Conservation (phyloP, 1,140 invertebrate genomes). For the Linepithema humile region DNA sequence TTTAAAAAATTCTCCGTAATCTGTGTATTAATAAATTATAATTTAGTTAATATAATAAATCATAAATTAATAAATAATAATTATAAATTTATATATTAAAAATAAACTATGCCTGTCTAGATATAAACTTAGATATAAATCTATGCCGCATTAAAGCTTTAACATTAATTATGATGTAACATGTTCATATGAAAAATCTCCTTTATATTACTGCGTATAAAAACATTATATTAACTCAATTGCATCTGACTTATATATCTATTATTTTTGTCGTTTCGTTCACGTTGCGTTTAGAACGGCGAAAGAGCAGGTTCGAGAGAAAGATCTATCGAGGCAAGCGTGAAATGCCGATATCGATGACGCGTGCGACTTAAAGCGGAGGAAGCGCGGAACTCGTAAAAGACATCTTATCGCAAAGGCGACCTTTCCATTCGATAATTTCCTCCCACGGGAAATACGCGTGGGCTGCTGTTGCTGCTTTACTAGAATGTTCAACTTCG, state of each 20-base stretch:
- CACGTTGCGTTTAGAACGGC: neutral
- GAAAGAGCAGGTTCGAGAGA: constrained; percentile 16
- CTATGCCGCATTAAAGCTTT: too few relatives aligned
- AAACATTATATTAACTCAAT: neutral
- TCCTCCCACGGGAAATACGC: constrained; percentile 53
- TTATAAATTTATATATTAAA: too few relatives aligned
- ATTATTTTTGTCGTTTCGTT: neutral
- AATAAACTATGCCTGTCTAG: too few relatives aligned
- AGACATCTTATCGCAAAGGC: constrained; percentile 49
- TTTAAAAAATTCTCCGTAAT: neutral
- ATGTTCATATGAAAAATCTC: too few relatives aligned
- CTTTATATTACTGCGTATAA: too few relatives aligned
- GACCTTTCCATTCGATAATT: constrained; percentile 58
- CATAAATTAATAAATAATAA: neutral
- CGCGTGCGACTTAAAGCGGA: constrained; percentile 13
- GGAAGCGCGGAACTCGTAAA: constrained; percentile 19
- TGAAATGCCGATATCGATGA: constrained; percentile 22
- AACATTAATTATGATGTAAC: too few relatives aligned
- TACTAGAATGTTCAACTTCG: constrained; percentile 41
- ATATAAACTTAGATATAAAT: too few relatives aligned
- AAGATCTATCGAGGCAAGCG: neutral
- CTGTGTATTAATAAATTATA: neutral
- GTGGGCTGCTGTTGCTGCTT: constrained; percentile 17
- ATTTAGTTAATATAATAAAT: too few relatives aligned
- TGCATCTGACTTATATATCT: neutral